Evolutionary conservation across 2,797 vertebrate genomes (phyloP).

Genomic region (Hemibagrus guttatus): DNA sequence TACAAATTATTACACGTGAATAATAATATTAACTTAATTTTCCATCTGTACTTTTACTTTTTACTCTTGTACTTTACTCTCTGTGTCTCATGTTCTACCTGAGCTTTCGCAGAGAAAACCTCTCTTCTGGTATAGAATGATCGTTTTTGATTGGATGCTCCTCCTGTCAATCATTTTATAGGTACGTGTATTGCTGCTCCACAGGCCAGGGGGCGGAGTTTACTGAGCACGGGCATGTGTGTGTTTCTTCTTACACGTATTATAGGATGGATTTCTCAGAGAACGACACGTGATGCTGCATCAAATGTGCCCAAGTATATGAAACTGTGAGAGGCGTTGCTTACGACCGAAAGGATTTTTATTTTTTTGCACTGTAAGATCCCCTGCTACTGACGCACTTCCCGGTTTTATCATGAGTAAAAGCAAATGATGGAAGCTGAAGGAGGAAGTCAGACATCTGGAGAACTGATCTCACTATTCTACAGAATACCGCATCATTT

Average conservation of each 20-base stretch:
- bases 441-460: constrained; percentile 3
- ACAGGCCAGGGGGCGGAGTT: neutral
- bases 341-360: neutral
- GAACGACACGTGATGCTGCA: neutral
- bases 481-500: no score
- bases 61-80: neutral
- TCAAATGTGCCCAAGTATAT: neutral
- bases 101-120: no score
- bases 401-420: constrained; percentile 27
- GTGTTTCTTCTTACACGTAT: no score
- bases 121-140: no score
- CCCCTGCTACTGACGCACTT: neutral
- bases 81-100: no score
- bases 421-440: neutral
- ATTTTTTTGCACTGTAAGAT: no score
- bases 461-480: neutral
- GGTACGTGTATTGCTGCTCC: no score
- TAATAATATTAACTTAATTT: no score
- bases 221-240: neutral
- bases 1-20: no score
- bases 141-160: no score
- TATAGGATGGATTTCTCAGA: neutral
- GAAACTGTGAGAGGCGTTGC: neutral
- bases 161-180: no score
- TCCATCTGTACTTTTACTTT: no score